phyloP scores from a whole-genome alignment of 2,113 vertebrate species.

The Agapornis roseicollis region DNA sequence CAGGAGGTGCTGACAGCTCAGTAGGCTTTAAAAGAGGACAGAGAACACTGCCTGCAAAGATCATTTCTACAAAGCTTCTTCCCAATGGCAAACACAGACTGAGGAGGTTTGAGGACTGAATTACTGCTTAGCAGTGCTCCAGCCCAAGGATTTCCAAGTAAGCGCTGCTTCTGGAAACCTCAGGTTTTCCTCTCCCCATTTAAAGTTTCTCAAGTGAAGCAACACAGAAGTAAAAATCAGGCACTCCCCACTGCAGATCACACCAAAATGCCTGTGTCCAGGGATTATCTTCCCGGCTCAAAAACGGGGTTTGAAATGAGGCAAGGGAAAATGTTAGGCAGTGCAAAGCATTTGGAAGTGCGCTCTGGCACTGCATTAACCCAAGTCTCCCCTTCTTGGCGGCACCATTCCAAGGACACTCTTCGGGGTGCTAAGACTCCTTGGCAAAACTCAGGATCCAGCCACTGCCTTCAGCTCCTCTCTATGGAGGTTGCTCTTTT shows the following conservation, averaged over 20 bases:
- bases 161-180: not conserved
- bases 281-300: not conserved
- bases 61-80: not conserved
- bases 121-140: not conserved
- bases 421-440: constrained; percentile 9
- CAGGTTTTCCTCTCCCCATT: not conserved
- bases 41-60: not conserved
- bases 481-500: not conserved
- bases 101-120: not conserved
- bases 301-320: not conserved
- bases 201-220: not conserved
- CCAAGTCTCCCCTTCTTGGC: not conserved
- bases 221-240: not conserved
- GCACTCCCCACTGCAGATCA: not conserved
- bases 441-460: not conserved
- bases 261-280: not conserved
- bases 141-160: not conserved
- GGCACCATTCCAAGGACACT: not conserved
- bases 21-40: not conserved
- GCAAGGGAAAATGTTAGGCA: not conserved
- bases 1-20: not conserved
- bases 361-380: not conserved
- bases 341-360: not conserved
- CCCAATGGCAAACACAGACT: not conserved
- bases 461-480: not conserved